A percentile compares a stretch with the other conserved stretches of the same genome.
These are phyloP conservation scores for Paratilapia polleni DNA, from an alignment of 2,113 vertebrate species.

Conservation along the genomic window DNA sequence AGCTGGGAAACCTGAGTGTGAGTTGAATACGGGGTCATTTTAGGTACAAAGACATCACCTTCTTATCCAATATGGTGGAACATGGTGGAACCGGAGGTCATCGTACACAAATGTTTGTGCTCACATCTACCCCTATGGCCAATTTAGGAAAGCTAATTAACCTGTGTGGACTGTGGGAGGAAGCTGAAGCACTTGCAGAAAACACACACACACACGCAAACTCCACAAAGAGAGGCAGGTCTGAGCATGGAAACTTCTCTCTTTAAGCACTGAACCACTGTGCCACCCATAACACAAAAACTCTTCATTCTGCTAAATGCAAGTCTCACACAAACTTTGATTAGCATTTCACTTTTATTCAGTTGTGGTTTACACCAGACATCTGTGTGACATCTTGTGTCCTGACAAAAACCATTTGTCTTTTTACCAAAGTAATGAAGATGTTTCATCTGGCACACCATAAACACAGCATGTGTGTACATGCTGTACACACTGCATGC, in stretches of 20 bases:
- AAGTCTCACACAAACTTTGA: not conserved
- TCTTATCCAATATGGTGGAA: not conserved
- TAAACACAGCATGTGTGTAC: not conserved
- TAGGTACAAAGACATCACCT: not conserved
- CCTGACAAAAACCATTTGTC: not conserved
- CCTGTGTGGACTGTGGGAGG: not conserved
- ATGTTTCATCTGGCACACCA: not conserved
- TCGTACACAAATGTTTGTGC: not conserved
- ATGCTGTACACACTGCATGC: not conserved
- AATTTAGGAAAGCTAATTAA: not conserved
- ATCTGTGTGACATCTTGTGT: slow-evolving; percentile 30
- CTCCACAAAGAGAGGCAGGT: too few relatives aligned
- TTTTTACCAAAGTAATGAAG: not conserved
- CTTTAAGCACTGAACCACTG: too few relatives aligned
- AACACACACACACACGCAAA: not conserved
- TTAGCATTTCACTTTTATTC: slow-evolving; percentile 49
- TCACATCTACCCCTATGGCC: not conserved
- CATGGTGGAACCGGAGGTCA: not conserved
- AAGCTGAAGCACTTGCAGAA: not conserved
- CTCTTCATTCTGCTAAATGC: not conserved
- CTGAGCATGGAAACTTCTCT: too few relatives aligned
- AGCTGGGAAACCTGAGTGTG: accelerated
- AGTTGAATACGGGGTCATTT: not conserved
- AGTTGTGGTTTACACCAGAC: slow-evolving; percentile 3
- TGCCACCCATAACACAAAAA: not conserved